Conservation (phyloP, 2,888 invertebrate species). For the Drosophila differens region DNA sequence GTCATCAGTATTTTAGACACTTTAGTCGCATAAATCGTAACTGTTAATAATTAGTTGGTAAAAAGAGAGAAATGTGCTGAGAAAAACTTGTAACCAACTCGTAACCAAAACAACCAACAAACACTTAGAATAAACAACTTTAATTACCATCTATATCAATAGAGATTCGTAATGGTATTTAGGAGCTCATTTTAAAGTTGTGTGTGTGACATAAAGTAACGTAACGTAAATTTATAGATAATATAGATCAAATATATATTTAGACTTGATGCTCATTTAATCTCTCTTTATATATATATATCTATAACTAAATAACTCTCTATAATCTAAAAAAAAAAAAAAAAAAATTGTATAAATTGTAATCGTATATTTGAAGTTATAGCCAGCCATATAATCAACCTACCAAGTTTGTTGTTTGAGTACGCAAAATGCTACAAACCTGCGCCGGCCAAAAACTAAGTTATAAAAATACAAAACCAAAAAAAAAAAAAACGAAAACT, state of each 20-base stretch:
- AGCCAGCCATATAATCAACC: slow-evolving; percentile 73
- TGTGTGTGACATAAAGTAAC: slow-evolving; percentile 15
- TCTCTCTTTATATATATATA: slow-evolving; percentile 23
- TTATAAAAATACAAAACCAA: slow-evolving; percentile 23
- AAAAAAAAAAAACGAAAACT: slow-evolving; percentile 50
- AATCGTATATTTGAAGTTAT: slow-evolving; percentile 76
- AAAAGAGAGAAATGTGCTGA: slow-evolving; percentile 3
- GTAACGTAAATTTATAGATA: slow-evolving; percentile 39
- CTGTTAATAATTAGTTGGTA: slow-evolving; percentile 19
- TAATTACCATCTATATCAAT: slow-evolving; percentile 15
- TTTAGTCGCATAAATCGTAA: slow-evolving; percentile 4
- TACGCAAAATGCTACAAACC: slow-evolving; percentile 81
- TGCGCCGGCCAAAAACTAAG: slow-evolving; percentile 82
- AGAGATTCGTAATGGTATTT: slow-evolving; percentile 21
- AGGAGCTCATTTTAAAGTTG: slow-evolving; percentile 44
- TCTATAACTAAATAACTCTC: slow-evolving; percentile 20
- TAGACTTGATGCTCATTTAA: slow-evolving; percentile 35
- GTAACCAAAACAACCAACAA: slow-evolving; percentile 4
- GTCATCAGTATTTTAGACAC: slow-evolving; percentile 21
- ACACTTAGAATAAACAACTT: slow-evolving; percentile 27
- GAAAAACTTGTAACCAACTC: slow-evolving; percentile 17
- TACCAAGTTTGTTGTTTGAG: slow-evolving; percentile 73
- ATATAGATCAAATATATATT: slow-evolving; percentile 13
- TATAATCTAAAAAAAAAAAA: slow-evolving; percentile 40
- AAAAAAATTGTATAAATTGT: slow-evolving; percentile 63